Evolutionary conservation across 1,140 invertebrate genomes (phyloP).

Genomic region (Diachasmimorpha longicaudata): DNA sequence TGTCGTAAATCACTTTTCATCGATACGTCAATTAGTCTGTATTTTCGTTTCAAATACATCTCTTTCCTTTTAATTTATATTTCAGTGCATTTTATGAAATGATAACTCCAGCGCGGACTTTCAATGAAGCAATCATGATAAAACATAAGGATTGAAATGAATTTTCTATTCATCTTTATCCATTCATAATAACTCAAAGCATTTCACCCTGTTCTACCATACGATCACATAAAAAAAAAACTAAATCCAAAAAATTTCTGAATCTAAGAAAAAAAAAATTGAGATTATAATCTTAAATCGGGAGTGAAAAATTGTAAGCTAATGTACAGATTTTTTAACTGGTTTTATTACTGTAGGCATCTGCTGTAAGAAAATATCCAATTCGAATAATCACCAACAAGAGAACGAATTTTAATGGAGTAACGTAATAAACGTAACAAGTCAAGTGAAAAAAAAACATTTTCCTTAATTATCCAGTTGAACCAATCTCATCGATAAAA

Average conservation of each 20-base stretch:
- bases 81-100: too few relatives aligned
- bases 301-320: slow-evolving; percentile 14
- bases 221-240: not conserved
- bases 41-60: too few relatives aligned
- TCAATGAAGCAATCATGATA: too few relatives aligned
- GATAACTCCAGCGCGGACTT: too few relatives aligned
- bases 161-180: not conserved
- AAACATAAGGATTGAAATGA: not conserved
- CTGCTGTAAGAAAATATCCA: not conserved
- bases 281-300: not conserved
- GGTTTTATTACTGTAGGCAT: slow-evolving; percentile 11
- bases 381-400: not conserved
- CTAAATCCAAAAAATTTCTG: slow-evolving; percentile 9
- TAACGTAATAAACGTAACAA: too few relatives aligned
- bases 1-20: too few relatives aligned
- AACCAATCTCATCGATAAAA: too few relatives aligned
- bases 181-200: not conserved
- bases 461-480: too few relatives aligned
- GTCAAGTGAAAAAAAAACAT: too few relatives aligned
- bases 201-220: not conserved
- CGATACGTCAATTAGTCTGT: too few relatives aligned
- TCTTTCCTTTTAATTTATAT: too few relatives aligned
- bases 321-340: slow-evolving; percentile 27
- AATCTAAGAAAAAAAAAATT: not conserved
- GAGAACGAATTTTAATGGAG: too few relatives aligned